Conservation (phyloP, 2,113 vertebrate species). For the Dasyornis broadbenti region DNA sequence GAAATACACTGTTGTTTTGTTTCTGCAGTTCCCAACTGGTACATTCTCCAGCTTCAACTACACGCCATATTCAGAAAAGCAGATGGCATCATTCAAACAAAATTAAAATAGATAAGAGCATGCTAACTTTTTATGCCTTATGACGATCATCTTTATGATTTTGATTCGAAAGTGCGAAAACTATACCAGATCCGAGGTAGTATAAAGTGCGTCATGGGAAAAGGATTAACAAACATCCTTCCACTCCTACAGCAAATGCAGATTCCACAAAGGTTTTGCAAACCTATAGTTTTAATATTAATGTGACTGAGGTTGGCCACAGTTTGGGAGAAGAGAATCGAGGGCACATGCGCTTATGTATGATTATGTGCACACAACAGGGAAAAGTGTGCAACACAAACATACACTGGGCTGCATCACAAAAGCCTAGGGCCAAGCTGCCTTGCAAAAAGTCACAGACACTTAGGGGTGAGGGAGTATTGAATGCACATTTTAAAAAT, state of each 20-base stretch:
- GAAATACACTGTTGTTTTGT: background rate
- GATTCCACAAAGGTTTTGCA: background rate
- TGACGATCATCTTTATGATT: background rate
- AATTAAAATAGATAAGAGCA: conserved; percentile 32
- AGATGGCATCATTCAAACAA: conserved; percentile 46
- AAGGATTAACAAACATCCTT: background rate
- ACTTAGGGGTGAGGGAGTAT: background rate
- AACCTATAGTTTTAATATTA: background rate
- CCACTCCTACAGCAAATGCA: background rate
- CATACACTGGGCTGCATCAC: background rate
- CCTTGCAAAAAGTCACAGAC: background rate
- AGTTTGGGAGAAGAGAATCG: background rate
- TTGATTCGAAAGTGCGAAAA: background rate
- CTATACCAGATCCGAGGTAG: background rate
- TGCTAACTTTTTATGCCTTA: conserved; percentile 26
- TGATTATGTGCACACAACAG: background rate
- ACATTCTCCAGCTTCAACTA: background rate
- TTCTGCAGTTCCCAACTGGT: background rate
- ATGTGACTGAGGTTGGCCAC: background rate
- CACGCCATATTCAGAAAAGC: background rate
- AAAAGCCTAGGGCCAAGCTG: background rate
- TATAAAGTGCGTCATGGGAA: background rate
- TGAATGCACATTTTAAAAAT: background rate
- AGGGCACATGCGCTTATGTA: background rate
- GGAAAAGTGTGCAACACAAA: background rate